phyloP scores from a whole-genome alignment of 2,113 vertebrate genomes.

The Pantherophis guttatus region DNA sequence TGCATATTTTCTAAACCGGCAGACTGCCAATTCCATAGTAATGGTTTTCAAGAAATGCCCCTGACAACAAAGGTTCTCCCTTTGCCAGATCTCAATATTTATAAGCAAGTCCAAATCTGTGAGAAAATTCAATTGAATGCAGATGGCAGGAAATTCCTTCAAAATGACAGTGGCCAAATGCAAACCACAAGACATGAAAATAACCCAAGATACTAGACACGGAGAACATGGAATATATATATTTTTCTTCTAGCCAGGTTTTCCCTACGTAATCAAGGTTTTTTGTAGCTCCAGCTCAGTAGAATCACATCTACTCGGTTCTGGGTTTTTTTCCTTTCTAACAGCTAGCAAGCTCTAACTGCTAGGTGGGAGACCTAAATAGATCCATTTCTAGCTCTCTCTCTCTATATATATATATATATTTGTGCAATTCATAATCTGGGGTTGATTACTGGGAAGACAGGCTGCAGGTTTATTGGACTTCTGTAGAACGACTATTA shows the following conservation, averaged over 20 bases:
- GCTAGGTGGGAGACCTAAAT: too few relatives aligned
- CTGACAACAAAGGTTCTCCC: conserved; percentile 79
- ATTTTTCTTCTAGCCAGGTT: too few relatives aligned
- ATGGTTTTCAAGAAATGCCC: conserved; percentile 74
- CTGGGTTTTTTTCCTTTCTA: too few relatives aligned
- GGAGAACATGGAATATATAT: conserved; percentile 67
- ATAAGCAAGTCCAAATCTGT: conserved; percentile 92
- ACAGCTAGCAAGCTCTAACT: too few relatives aligned
- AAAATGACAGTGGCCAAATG: conserved; percentile 95
- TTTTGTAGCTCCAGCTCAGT: too few relatives aligned
- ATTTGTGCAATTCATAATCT: conserved; percentile 77
- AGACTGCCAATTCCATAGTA: conserved; percentile 64
- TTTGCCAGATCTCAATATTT: conserved; percentile 89
- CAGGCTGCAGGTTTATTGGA: conserved; percentile 81
- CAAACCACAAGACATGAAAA: conserved; percentile 92
- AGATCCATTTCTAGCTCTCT: too few relatives aligned
- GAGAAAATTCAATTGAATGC: conserved; percentile 93
- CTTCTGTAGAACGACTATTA: conserved; percentile 90
- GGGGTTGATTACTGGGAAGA: conserved; percentile 82
- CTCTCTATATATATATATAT: conserved; percentile 40
- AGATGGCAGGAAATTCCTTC: conserved; percentile 99
- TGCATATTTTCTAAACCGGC: conserved; percentile 58
- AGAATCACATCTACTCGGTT: too few relatives aligned
- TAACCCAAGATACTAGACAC: conserved; percentile 80
- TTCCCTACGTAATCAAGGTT: too few relatives aligned